Evolutionary conservation across 2,113 vertebrate genomes (phyloP), one percentile per base, ranked within the genome.

Genomic region (Pseudorectes ferrugineus): DNA sequence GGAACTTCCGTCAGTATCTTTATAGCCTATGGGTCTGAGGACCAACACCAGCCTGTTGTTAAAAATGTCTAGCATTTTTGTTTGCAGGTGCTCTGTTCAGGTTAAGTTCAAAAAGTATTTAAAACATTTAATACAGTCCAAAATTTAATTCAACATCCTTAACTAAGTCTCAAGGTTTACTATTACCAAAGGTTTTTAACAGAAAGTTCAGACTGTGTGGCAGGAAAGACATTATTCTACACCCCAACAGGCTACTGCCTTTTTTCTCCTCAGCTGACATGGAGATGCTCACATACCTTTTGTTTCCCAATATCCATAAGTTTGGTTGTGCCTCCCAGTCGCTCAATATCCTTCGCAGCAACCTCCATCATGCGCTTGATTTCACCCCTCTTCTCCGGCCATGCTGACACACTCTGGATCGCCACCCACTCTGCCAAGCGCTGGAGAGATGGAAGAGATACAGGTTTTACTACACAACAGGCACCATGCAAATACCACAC

Each of bases 391-490:
- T 99, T 99, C 96, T 99, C 99, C 0, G 99, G 98, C 99, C 98
- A 99, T 1, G 99, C 98, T 3, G 99, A 99, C 57, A 99, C 99
- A 2, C 99, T 99, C 98, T 99, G 98, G 83, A 99, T 98, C 5
- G 95, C 98, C 49, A 99, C 99, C 99, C 99, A 99, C 17, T 99
- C 94, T 5, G 98, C 98, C 3, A 99, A 98, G 14, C 99, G 98
- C 99, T 99, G 65, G 11, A 36, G 49, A 59, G 23, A 87, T 0
- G n/a, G 20, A 7, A 51, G 13, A 63, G 38, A 9, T 6, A 33
- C 51, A 85, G 24, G 2, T 11, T 43, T 54, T 28, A 35, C 31
- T 29, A 11, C 19, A 62, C 29, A 5, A 63, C 24, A 74, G 14
- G 19, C 59, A 78, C 65, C 22, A 24, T 2, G 75, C 8, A 63